Evolutionary conservation across 2,888 invertebrate genomes (phyloP), one percentile per base, ranked within the genome.

Genomic region (Drosophila koepferae): DNA sequence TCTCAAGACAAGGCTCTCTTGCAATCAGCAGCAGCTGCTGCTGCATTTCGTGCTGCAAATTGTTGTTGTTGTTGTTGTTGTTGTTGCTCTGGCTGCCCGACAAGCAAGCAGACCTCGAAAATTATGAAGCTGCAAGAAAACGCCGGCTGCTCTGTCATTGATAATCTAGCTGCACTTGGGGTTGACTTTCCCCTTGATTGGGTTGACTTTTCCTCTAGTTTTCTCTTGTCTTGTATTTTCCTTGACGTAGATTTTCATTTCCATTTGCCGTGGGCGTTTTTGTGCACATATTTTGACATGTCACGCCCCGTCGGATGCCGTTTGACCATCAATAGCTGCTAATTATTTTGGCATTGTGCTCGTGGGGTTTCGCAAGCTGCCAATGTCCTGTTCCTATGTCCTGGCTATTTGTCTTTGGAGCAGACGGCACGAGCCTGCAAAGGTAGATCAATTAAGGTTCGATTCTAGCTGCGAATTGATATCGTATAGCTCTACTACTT

Each of bases 71-170:
- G 61, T 12, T 63, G 73, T 8, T 40, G 61, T 14, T 63, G 70
- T 4, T 40, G 61, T 36, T 64, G 58, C n/a, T 53, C 12, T 28
- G 10, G 60, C 56, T 46, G 60, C 36, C 51, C 40, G 62, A 64
- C 54, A 62, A 63, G 66, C 36, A 3, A 28, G 28, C 28, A 28
- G 28, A 74, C 79, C 73, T 70, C 49, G 77, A 75, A 71, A 85
- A 81, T 86, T 74, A 89, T 86, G 87, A 89, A 86, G 85, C 86
- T 88, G 89, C 85, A 66, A 23, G 69, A 80, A 71, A 71, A 51
- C 55, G 86, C 86, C 86, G 86, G 88, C 85, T 86, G 89, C 74
- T 64, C 49, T 86, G 89, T 87, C 89, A 85, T 89, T 89, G 89
- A 85, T 87, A 82, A 87, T 87, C 83, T 80, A 82, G 67, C 56